Evolutionary conservation across 2,888 invertebrate genomes (phyloP).

Genomic region (Dryomyza anilis): DNA sequence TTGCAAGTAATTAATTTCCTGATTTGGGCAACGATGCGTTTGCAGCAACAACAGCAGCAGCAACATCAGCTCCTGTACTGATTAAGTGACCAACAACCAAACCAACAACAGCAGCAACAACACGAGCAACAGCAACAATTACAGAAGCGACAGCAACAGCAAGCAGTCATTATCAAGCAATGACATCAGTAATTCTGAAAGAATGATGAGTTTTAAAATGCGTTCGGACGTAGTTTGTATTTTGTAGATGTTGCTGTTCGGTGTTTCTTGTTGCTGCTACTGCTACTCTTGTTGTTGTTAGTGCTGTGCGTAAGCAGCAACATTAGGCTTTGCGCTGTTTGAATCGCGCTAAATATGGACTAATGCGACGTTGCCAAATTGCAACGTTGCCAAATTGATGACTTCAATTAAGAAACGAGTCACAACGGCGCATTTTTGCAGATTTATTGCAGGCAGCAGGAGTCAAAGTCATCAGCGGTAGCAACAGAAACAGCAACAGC

Average conservation of each 20-base stretch:
- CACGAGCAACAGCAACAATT: neutral
- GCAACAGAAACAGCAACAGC: neutral
- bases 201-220: slow-evolving; percentile 12
- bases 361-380: slow-evolving; percentile 10
- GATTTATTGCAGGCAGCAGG: no score
- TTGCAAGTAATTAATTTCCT: slow-evolving; percentile 25
- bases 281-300: no score
- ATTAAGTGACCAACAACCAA: neutral
- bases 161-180: slow-evolving; percentile 6
- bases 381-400: slow-evolving; percentile 54
- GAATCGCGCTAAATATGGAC: slow-evolving; percentile 13
- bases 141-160: neutral
- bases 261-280: no score
- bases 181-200: slow-evolving; percentile 12
- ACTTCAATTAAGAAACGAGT: slow-evolving; percentile 57
- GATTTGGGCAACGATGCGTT: slow-evolving; percentile 12
- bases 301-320: neutral
- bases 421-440: slow-evolving; percentile 33
- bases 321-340: neutral
- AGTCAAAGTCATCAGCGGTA: neutral
- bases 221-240: neutral
- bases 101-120: slow-evolving; percentile 6
- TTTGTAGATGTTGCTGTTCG: no score
- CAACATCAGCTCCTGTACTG: neutral
- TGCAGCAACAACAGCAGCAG: neutral